A percentile compares a stretch with the other conserved stretches of the same genome.
Evolutionary conservation across 2,888 invertebrate species (phyloP).

Genomic region (Colletes collaris): DNA sequence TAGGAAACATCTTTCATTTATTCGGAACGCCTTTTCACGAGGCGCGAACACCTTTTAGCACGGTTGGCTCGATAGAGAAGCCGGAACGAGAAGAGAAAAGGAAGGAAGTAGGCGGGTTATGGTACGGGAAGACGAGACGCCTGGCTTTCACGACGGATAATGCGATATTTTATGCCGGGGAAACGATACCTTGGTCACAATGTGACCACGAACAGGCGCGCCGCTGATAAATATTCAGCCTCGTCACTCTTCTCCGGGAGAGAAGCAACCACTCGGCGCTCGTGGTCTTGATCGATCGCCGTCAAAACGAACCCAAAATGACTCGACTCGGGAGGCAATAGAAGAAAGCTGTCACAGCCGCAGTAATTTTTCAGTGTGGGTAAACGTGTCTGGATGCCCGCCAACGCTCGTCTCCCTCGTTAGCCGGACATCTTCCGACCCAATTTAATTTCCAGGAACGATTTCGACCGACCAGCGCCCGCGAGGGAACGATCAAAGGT

Average conservation of each 20-base stretch:
- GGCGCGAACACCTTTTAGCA: slow-evolving; percentile 10
- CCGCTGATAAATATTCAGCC: slow-evolving; percentile 72
- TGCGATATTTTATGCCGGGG: slow-evolving; percentile 68
- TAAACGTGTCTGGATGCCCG: slow-evolving; percentile 35
- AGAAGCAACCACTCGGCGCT: slow-evolving; percentile 38
- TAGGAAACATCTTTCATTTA: slow-evolving; percentile 7
- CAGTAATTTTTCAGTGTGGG: slow-evolving; percentile 36
- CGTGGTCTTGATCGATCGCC: slow-evolving; percentile 67
- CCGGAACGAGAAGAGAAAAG: not conserved
- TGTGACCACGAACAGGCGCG: slow-evolving; percentile 36
- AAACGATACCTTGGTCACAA: slow-evolving; percentile 59
- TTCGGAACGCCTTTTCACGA: slow-evolving; percentile 1
- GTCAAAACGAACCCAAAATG: slow-evolving; percentile 20
- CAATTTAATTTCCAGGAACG: slow-evolving; percentile 43
- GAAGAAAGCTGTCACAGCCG: slow-evolving; percentile 50
- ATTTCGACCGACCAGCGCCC: slow-evolving; percentile 3
- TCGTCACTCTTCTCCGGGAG: slow-evolving; percentile 47
- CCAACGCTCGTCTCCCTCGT: slow-evolving; percentile 21
- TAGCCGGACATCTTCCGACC: slow-evolving; percentile 32
- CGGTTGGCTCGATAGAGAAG: not conserved
- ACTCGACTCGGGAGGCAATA: slow-evolving; percentile 23
- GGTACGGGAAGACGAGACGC: slow-evolving; percentile 43
- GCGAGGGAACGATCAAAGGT: not conserved
- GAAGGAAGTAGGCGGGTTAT: slow-evolving; percentile 31
- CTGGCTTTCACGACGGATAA: slow-evolving; percentile 69